phyloP scores from a whole-genome alignment of 2,113 vertebrate species.

The Picathartes gymnocephalus region DNA sequence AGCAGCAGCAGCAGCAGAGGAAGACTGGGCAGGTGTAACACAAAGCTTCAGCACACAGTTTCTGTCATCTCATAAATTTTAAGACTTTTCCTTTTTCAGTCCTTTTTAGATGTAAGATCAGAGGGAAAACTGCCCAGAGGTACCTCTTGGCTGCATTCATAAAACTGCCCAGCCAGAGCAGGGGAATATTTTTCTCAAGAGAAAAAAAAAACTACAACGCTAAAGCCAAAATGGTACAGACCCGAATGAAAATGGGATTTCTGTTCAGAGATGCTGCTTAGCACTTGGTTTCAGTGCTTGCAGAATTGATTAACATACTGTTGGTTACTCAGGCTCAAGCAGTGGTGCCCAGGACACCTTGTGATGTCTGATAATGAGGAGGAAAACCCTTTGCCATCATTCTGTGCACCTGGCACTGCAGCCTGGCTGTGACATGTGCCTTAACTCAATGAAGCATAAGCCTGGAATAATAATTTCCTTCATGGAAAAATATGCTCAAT shows the following conservation, averaged over 20 bases:
- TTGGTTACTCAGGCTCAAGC: neutral
- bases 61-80: neutral
- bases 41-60: neutral
- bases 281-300: neutral
- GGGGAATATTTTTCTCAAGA: neutral
- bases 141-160: neutral
- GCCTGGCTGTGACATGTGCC: neutral
- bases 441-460: neutral
- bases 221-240: neutral
- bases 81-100: neutral
- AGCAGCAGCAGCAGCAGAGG: neutral
- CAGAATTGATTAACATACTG: neutral
- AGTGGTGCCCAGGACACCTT: neutral
- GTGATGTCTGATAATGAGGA: neutral
- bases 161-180: neutral
- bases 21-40: neutral
- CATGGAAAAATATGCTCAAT: conserved; percentile 1
- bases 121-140: neutral
- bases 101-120: neutral
- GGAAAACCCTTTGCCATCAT: neutral
- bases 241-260: neutral
- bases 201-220: neutral
- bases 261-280: neutral
- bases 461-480: neutral
- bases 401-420: neutral